These are phyloP conservation scores for Philotrypesis tridentata DNA, from an alignment of 1,140 invertebrate genomes.

Conservation along the genomic window DNA sequence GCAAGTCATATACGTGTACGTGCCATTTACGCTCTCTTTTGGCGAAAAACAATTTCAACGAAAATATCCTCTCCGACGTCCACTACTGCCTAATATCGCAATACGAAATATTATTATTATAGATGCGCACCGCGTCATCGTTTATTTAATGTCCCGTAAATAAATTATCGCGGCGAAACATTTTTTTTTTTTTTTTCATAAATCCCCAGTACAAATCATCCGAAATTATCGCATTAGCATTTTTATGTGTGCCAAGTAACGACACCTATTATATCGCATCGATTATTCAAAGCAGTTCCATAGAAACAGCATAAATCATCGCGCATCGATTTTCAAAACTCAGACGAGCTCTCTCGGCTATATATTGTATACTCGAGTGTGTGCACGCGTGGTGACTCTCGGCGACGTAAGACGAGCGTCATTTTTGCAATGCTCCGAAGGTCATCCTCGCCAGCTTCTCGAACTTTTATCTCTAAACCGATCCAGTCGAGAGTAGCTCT, in stretches of 20 bases:
- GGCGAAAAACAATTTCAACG: too few species aligned
- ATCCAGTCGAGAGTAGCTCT: not conserved
- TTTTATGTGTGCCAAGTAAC: not conserved
- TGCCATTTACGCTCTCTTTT: too few species aligned
- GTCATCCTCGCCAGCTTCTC: not conserved
- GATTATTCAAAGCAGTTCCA: conserved; percentile 36
- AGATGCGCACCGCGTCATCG: not conserved
- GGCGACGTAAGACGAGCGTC: conserved; percentile 4
- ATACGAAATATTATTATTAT: too few species aligned
- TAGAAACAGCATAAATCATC: conserved; percentile 31
- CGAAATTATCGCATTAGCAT: not conserved
- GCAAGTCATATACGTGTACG: too few species aligned
- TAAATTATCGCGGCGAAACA: not conserved
- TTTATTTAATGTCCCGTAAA: not conserved
- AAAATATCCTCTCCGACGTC: too few species aligned
- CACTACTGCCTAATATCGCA: too few species aligned
- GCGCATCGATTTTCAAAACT: conserved; percentile 27
- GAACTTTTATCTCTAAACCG: not conserved
- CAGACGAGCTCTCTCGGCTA: not conserved
- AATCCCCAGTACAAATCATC: conserved; percentile 16
- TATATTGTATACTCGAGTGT: too few species aligned
- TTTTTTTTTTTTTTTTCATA: not conserved
- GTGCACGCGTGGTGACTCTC: not conserved
- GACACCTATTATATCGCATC: not conserved
- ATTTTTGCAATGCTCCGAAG: conserved; percentile 32